phyloP scores from a whole-genome alignment of 1,140 invertebrate species.

The Grapholita molesta region DNA sequence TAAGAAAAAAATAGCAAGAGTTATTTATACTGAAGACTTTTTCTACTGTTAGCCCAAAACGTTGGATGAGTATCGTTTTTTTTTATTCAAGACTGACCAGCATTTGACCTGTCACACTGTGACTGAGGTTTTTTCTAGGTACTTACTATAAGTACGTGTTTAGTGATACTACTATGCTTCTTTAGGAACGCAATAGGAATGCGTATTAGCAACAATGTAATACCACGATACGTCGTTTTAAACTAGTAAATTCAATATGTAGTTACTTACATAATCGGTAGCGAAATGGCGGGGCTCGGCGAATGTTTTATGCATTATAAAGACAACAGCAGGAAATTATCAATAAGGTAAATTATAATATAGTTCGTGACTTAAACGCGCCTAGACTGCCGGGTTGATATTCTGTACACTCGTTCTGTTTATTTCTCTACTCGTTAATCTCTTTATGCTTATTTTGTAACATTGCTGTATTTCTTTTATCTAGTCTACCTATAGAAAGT shows the following conservation, averaged over 20 bases:
- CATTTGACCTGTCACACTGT: no score
- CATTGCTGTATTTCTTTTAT: no score
- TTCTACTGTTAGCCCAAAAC: no score
- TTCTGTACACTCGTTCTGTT: neutral
- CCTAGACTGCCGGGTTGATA: neutral
- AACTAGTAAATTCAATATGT: neutral
- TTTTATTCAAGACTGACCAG: no score
- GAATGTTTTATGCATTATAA: constrained; percentile 2
- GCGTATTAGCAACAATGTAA: neutral
- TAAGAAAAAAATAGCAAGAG: no score
- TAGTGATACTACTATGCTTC: no score
- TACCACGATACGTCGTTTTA: neutral
- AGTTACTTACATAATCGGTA: neutral
- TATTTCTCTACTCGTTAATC: no score
- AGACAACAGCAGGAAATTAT: constrained; percentile 8
- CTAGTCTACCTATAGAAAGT: no score
- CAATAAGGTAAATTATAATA: constrained; percentile 10
- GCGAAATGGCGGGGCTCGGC: neutral
- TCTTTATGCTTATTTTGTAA: neutral
- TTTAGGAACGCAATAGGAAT: neutral
- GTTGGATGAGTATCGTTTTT: no score
- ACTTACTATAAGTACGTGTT: no score
- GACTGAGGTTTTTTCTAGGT: no score
- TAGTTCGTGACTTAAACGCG: constrained; percentile 5
- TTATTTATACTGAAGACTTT: no score